A percentile compares a stretch with the other conserved stretches of the same genome.
Evolutionary conservation across 2,888 invertebrate species (phyloP).

Genomic region (Eupelmus urozonus): DNA sequence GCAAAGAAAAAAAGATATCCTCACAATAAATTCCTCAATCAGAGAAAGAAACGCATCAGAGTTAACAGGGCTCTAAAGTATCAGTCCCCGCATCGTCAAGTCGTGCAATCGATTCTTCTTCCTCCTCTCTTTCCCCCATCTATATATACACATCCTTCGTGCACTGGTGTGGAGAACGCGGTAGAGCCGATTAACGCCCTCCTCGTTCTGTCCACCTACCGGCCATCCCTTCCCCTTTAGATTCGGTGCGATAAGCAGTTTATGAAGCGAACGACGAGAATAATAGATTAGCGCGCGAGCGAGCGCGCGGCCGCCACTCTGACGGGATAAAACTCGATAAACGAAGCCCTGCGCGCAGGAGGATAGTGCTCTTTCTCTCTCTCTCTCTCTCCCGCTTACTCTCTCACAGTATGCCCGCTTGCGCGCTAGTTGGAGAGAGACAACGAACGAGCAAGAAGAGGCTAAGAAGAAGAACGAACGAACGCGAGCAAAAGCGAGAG

Average conservation of each 20-base stretch:
- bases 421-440: not conserved
- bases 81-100: constrained; percentile 37
- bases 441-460: constrained; percentile 26
- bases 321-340: constrained; percentile 58
- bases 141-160: constrained; percentile 4
- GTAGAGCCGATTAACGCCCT: constrained; percentile 71
- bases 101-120: constrained; percentile 38
- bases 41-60: constrained; percentile 26
- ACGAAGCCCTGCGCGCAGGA: constrained; percentile 32
- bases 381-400: no score
- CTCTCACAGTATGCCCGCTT: not conserved
- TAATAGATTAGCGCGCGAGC: constrained; percentile 71
- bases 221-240: constrained; percentile 61
- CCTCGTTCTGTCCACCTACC: constrained; percentile 69
- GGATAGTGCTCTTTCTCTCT: not conserved
- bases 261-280: constrained; percentile 72
- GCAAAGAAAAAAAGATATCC: not conserved
- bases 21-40: constrained; percentile 58
- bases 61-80: constrained; percentile 57
- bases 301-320: constrained; percentile 56
- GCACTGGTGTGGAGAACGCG: constrained; percentile 16
- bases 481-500: constrained; percentile 13
- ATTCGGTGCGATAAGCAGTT: constrained; percentile 71
- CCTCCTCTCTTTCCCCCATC: constrained; percentile 1
- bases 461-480: constrained; percentile 11